Conservation (phyloP, 2,113 vertebrate species). For the Piprites chloris region DNA sequence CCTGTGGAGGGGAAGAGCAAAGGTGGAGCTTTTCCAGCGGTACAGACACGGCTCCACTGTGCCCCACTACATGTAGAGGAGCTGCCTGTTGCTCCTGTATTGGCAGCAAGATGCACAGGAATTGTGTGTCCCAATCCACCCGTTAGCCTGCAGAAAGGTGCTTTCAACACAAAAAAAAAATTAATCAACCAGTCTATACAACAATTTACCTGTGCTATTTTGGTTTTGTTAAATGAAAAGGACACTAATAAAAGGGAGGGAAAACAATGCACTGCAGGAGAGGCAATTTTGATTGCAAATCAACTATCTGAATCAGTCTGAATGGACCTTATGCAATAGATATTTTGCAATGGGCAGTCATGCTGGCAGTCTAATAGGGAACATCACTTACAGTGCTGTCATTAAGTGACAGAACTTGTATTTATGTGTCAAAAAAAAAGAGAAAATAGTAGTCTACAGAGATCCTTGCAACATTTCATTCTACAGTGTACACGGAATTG, state of each 20-base stretch:
- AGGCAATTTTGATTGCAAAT: neutral
- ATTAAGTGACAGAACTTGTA: neutral
- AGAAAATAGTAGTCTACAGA: neutral
- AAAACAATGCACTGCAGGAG: neutral
- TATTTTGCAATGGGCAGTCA: neutral
- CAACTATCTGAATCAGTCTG: neutral
- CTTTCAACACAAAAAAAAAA: neutral
- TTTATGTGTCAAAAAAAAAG: neutral
- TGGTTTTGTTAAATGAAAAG: neutral
- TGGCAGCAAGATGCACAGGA: neutral
- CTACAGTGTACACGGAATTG: neutral
- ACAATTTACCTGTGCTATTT: neutral
- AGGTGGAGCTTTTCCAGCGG: neutral
- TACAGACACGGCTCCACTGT: fast-evolving
- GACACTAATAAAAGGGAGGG: neutral
- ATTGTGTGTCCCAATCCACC: neutral
- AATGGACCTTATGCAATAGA: neutral
- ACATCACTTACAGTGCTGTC: neutral
- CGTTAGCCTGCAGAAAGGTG: neutral
- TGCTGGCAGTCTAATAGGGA: neutral
- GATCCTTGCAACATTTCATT: neutral
- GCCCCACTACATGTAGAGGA: fast-evolving
- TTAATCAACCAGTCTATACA: neutral
- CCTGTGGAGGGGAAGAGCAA: neutral
- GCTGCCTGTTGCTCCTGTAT: neutral